A percentile compares a stretch with the other conserved stretches of the same genome.
phyloP scores from a whole-genome alignment of 2,797 vertebrate species.

The Propithecus deckenii region DNA sequence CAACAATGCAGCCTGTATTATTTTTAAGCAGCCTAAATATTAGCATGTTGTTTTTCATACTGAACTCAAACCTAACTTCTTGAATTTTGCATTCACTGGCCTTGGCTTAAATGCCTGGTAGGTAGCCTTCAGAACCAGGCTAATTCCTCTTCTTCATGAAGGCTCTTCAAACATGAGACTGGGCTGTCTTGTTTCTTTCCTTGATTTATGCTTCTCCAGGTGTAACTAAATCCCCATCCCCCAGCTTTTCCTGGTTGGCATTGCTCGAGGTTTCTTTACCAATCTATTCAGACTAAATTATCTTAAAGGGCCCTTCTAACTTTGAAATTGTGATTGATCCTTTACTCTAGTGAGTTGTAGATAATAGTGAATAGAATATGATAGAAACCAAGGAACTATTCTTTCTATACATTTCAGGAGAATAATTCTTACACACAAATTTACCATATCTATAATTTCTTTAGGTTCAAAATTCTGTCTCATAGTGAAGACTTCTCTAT shows the following conservation, averaged over 20 bases:
- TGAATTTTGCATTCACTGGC: neutral
- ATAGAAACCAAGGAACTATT: neutral
- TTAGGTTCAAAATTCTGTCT: conserved; percentile 14
- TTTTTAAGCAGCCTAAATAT: conserved; percentile 14
- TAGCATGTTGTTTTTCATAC: neutral
- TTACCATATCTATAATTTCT: neutral
- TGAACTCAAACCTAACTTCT: neutral
- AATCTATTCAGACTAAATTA: neutral
- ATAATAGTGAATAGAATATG: neutral
- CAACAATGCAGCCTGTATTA: neutral
- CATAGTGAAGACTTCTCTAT: neutral
- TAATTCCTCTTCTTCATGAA: neutral
- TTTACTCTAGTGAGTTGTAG: neutral
- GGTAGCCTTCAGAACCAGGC: neutral
- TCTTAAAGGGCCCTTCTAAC: neutral
- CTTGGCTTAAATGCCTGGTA: neutral
- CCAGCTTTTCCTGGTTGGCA: neutral
- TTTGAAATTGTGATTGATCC: neutral
- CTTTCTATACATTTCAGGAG: neutral
- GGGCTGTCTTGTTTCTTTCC: neutral
- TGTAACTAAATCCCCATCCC: neutral
- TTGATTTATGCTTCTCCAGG: neutral
- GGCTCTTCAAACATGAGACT: neutral
- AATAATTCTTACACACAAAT: neutral
- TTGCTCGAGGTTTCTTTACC: neutral